Percentiles rank a stretch among this genome's conserved stretches.
phyloP scores from a whole-genome alignment of 2,888 invertebrate genomes.

The Anthophora plumipes region DNA sequence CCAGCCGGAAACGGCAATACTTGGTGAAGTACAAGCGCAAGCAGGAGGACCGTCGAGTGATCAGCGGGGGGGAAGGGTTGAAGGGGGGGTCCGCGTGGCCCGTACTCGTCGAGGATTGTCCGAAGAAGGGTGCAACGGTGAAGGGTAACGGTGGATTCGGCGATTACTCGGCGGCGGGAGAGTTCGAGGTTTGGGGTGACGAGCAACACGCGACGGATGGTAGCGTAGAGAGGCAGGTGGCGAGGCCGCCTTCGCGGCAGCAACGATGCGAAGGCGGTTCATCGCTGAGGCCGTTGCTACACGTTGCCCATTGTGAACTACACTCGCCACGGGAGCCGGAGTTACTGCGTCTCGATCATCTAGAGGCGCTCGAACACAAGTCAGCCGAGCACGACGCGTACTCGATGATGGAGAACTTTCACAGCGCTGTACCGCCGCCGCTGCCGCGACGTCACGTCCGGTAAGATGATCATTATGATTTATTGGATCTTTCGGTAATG shows the following conservation, averaged over 20 bases:
- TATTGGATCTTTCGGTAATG: not conserved
- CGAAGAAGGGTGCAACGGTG: slow-evolving; percentile 79
- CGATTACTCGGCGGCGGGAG: slow-evolving; percentile 84
- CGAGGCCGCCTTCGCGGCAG: slow-evolving; percentile 75
- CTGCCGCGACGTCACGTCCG: slow-evolving; percentile 83
- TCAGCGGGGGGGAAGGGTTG: slow-evolving; percentile 31
- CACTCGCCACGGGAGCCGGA: slow-evolving; percentile 83
- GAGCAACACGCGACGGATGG: slow-evolving; percentile 79
- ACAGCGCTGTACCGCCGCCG: slow-evolving; percentile 83
- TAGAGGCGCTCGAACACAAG: slow-evolving; percentile 81
- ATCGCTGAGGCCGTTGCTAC: slow-evolving; percentile 81
- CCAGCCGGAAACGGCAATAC: slow-evolving; percentile 58
- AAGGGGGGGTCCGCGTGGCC: slow-evolving; percentile 65
- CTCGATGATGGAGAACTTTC: slow-evolving; percentile 84
- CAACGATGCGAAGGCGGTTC: slow-evolving; percentile 82
- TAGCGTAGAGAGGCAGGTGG: slow-evolving; percentile 75
- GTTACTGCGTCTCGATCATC: slow-evolving; percentile 81
- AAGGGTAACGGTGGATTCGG: slow-evolving; percentile 83
- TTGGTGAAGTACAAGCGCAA: slow-evolving; percentile 69
- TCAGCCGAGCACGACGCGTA: slow-evolving; percentile 78
- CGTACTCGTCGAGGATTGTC: slow-evolving; percentile 61
- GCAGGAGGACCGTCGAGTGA: slow-evolving; percentile 47
- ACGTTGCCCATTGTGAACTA: slow-evolving; percentile 83
- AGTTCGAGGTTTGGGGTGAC: slow-evolving; percentile 84
- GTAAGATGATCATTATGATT: slow-evolving; percentile 75